These are phyloP conservation scores for Anoplophora glabripennis DNA, from an alignment of 1,140 invertebrate species.

Conservation along the genomic window DNA sequence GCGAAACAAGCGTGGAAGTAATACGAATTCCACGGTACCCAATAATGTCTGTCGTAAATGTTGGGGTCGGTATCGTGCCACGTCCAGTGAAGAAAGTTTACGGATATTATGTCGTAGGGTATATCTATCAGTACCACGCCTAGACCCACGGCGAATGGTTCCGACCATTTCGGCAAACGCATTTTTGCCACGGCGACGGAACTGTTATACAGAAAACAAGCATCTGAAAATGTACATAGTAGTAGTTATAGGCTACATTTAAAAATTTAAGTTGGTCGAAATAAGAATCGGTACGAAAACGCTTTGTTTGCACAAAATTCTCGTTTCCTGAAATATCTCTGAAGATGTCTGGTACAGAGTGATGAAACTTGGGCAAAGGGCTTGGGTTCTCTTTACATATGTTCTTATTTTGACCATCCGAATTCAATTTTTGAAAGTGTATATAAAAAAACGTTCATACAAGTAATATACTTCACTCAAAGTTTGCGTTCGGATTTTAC, in stretches of 20 bases:
- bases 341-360: too few relatives aligned
- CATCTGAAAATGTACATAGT: conserved; percentile 57
- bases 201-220: conserved; percentile 72
- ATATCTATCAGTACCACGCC: conserved; percentile 71
- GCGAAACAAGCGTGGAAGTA: conserved; percentile 78
- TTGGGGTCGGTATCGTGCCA: conserved; percentile 86
- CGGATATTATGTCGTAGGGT: conserved; percentile 76
- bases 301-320: too few relatives aligned
- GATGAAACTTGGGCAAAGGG: too few relatives aligned
- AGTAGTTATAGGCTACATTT: background rate
- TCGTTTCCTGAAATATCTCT: too few relatives aligned
- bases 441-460: background rate
- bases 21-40: conserved; percentile 76
- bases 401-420: too few relatives aligned
- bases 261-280: too few relatives aligned
- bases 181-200: conserved; percentile 63
- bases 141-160: conserved; percentile 75
- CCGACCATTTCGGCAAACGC: conserved; percentile 62
- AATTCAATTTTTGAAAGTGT: too few relatives aligned
- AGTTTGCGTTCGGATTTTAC: conserved; percentile 9
- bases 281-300: too few relatives aligned
- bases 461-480: background rate
- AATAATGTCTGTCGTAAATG: conserved; percentile 74
- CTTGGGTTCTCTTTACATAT: too few relatives aligned
- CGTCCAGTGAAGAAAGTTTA: conserved; percentile 80